Percentiles rank a stretch among this genome's conserved stretches.
Evolutionary conservation across 2,888 invertebrate genomes (phyloP).

Genomic region (Pollenia angustigena): DNA sequence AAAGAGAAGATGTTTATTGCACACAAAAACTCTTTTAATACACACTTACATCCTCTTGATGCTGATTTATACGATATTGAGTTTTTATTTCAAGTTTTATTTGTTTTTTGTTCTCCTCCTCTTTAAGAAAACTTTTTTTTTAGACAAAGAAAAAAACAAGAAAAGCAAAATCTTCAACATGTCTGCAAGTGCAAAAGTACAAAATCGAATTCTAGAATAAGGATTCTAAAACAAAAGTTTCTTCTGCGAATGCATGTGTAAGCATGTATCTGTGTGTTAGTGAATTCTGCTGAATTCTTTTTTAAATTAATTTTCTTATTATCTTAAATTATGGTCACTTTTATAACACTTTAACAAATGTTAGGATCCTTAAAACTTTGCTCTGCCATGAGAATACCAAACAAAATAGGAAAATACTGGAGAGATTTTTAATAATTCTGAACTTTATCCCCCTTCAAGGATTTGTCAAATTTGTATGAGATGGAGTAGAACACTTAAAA

Average conservation of each 20-base stretch:
- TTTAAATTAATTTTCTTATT: slow-evolving; percentile 30
- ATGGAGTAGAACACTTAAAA: slow-evolving; percentile 10
- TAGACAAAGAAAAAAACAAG: background rate
- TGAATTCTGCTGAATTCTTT: slow-evolving; percentile 2
- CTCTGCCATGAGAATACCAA: background rate
- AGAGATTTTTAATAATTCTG: slow-evolving; percentile 19
- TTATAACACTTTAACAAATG: slow-evolving; percentile 46
- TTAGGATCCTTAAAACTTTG: slow-evolving; percentile 10
- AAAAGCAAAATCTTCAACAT: slow-evolving; percentile 48
- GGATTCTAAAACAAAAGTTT: slow-evolving; percentile 53
- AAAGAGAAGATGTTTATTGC: background rate
- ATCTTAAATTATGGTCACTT: slow-evolving; percentile 66
- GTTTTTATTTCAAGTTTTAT: slow-evolving; percentile 39
- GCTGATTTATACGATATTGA: slow-evolving; percentile 62
- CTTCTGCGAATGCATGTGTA: background rate
- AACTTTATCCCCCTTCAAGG: slow-evolving; percentile 17
- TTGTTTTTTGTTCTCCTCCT: background rate
- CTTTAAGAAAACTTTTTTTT: slow-evolving; percentile 12
- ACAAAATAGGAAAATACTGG: background rate
- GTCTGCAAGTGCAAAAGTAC: slow-evolving; percentile 45
- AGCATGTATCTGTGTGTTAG: background rate
- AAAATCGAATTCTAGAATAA: slow-evolving; percentile 55
- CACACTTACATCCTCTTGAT: slow-evolving; percentile 8
- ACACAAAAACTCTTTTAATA: background rate
- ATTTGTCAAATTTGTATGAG: slow-evolving; percentile 35